Percentiles rank a stretch among this genome's conserved stretches.
Evolutionary conservation across 2,797 vertebrate species (phyloP).

Genomic region (Tangara arthus): DNA sequence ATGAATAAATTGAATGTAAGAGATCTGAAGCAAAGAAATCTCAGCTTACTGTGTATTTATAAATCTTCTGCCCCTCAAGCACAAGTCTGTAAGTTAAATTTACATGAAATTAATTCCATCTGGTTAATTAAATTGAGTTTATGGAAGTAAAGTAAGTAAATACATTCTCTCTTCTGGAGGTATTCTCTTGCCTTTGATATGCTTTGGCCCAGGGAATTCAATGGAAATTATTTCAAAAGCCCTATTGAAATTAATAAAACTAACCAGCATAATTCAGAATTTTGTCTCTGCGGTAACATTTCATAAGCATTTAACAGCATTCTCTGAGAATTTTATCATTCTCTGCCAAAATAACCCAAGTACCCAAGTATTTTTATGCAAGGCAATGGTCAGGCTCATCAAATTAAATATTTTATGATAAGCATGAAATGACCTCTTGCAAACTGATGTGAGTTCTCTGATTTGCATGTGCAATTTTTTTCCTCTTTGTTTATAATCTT

Average conservation of each 20-base stretch:
- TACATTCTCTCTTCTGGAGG: not conserved
- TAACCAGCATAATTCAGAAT: constrained; percentile 1
- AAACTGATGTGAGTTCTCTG: rapidly evolving
- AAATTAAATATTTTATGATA: not conserved
- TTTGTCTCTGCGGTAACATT: not conserved
- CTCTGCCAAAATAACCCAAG: not conserved
- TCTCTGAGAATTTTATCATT: not conserved
- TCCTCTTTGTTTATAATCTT: not conserved
- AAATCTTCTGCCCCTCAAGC: not conserved
- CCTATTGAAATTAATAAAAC: constrained; percentile 37
- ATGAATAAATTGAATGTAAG: not conserved
- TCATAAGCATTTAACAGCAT: not conserved
- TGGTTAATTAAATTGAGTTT: not conserved
- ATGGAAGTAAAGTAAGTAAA: not conserved
- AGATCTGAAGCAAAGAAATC: not conserved
- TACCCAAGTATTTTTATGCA: not conserved
- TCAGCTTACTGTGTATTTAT: not conserved
- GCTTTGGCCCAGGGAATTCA: not conserved
- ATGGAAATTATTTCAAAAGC: constrained; percentile 1
- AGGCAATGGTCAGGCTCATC: not conserved
- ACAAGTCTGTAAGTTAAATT: not conserved
- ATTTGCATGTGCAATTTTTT: not conserved
- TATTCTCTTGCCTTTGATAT: constrained; percentile 6
- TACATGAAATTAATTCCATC: not conserved
- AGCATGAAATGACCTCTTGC: not conserved